Base-by-base conservation (phyloP, 2,888 invertebrate species). In the Agonopterix alstromeriana region DNA sequence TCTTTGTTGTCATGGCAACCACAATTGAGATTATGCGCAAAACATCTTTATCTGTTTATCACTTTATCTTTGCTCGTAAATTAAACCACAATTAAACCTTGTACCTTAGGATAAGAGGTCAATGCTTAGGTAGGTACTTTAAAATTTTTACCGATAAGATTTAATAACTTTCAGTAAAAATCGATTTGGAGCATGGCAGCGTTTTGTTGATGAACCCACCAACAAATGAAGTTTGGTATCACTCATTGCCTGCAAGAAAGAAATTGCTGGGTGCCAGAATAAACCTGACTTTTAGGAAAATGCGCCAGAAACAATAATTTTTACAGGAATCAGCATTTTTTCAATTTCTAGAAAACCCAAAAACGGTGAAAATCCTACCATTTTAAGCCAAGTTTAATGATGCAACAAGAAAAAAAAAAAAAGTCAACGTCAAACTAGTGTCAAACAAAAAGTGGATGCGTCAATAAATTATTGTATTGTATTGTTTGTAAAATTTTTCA, bases 141-240 rank as follows among this genome's bases (percentile, higher is more conserved):
- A n/a, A n/a, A n/a, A n/a, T n/a, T n/a, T n/a, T n/a, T n/a, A n/a
- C n/a, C n/a, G n/a, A n/a, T n/a, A n/a, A n/a, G n/a, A n/a, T 27
- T 27, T 27, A 5, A 27, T 61, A 58, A 53, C 48, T 82, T 82
- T 47, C 81, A 91, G 90, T 91, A 2, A 92, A 90, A 70, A 65
- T 94, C 9, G 76, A 82, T 47, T 74, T 94, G 60, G 90, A 92
- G 57, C 90, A 93, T 67, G 93, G 94, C 3, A 92, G 92, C 65
- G 65, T 94, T 38, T 73, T 94, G 45, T 61, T 93, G 49, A 94
- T 94, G 93, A 92, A 93, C 65, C 90, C 91, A 10, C 94, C 94
- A 0, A 94, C 94, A 1, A 94, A 94, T 62, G 81, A 87, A 47
- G 74, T 85, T 58, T 94, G 94, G 94, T 94, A 93, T 69, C 94